Evolutionary conservation across 2,888 invertebrate species (phyloP), one percentile per base, ranked within the genome.

Genomic region (Eudemis profundana): DNA sequence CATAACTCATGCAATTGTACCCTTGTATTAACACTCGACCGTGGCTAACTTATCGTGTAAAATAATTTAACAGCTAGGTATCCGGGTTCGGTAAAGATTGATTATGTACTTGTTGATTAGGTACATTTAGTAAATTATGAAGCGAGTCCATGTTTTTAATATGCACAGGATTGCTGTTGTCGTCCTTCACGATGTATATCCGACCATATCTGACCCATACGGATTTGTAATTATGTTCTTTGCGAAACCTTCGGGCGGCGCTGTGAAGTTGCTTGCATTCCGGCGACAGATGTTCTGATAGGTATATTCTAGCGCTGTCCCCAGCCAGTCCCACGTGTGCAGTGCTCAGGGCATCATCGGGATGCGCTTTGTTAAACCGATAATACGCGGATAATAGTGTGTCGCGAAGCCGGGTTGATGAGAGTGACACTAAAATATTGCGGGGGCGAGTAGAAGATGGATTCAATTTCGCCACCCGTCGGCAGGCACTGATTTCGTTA

Each of bases 241-340:
- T 44, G 10, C 23, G 40, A 7, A 21, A 29, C 10, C 15, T 47
- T 5, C 66, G 23, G 8, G 60, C 44, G 15, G 12, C 38, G 7
- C 42, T 42, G n/a, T 66, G 56, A 3, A 67, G 47, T 15, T 15
- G 12, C 10, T 66, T 66, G 14, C 56, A 49, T 27, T 61, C 66
- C 12, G 50, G 56, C 1, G 66, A 54, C 8, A 60, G n/a, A 53
- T 71, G 70, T 46, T 71, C 70, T 0, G 51, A 10, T 0, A 68
- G 19, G 27, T 65, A 69, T 10, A 72, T 63, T 14, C 42, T 56
- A 0, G n/a, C 1, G 4, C 14, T 56, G 15, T 67, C 67, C 0
- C 69, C 69, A 7, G 44, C 1, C 1, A 70, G 21, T 2, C 68
- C 68, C 5, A 67, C 3, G 12, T 62, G 56, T 0, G 42, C 15